Percentiles rank a stretch among this genome's conserved stretches.
phyloP scores from a whole-genome alignment of 2,888 invertebrate genomes.

The Nemotelus nigrinus region DNA sequence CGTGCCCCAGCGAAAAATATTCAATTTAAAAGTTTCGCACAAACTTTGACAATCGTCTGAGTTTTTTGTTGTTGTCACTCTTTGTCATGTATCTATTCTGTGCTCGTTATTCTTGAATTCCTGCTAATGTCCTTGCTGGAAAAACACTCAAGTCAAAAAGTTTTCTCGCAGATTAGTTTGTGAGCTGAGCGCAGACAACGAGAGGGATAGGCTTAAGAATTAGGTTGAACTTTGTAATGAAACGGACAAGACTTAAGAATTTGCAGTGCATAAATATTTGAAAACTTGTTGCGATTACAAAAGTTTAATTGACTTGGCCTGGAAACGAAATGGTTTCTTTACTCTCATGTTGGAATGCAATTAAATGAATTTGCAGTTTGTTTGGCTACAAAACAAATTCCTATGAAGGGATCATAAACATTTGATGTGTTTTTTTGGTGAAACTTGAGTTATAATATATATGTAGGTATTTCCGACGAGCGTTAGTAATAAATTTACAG shows the following conservation, averaged over 20 bases:
- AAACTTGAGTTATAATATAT: too few relatives aligned
- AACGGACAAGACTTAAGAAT: neutral
- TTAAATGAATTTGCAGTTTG: neutral
- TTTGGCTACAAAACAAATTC: too few relatives aligned
- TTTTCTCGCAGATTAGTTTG: too few relatives aligned
- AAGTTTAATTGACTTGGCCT: slow-evolving; percentile 23
- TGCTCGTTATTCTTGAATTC: neutral
- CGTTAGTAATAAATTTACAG: too few relatives aligned
- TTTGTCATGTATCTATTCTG: too few relatives aligned
- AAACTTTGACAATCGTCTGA: neutral
- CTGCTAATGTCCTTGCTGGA: too few relatives aligned
- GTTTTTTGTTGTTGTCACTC: too few relatives aligned
- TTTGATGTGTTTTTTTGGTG: neutral
- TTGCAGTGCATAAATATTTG: slow-evolving; percentile 24
- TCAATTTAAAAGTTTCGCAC: slow-evolving; percentile 30
- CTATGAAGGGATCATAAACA: neutral
- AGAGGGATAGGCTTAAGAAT: slow-evolving; percentile 1
- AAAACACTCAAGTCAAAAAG: too few relatives aligned
- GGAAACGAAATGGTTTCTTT: neutral
- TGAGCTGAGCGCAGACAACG: neutral
- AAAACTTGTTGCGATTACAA: slow-evolving; percentile 24
- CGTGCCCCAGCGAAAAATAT: slow-evolving; percentile 12
- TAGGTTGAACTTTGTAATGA: neutral
- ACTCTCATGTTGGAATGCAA: slow-evolving; percentile 26
- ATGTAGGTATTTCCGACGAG: too few relatives aligned